These are phyloP conservation scores for Pardosa pseudoannulata DNA, from an alignment of 2,888 invertebrate genomes.

Conservation along the genomic window DNA sequence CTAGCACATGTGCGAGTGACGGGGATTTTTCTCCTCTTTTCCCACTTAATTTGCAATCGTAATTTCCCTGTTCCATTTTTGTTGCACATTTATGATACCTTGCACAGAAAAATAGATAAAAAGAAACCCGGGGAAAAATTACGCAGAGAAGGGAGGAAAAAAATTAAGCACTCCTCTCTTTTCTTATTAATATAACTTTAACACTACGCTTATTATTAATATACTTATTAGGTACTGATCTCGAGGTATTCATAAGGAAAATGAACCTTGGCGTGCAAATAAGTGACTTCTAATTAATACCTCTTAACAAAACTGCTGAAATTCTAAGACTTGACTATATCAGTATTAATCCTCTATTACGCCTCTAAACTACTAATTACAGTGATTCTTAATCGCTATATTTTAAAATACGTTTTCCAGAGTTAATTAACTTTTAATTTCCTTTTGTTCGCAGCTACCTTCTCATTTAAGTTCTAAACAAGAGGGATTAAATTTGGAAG, in stretches of 20 bases:
- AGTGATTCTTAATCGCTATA: too few relatives aligned
- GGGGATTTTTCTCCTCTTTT: constrained; percentile 42
- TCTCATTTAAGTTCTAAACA: too few relatives aligned
- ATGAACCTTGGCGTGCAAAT: background rate
- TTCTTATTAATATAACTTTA: background rate
- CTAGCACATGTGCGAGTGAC: constrained; percentile 57
- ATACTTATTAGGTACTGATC: background rate
- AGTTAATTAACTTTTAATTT: too few relatives aligned
- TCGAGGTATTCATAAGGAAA: background rate
- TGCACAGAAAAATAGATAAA: constrained; percentile 23
- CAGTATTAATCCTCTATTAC: background rate
- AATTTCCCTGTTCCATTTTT: constrained; percentile 64
- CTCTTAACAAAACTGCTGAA: background rate
- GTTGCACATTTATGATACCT: constrained; percentile 37
- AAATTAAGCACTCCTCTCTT: background rate
- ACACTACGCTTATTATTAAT: background rate
- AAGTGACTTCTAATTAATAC: background rate
- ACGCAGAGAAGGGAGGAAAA: background rate
- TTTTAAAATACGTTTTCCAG: too few relatives aligned
- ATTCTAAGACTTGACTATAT: background rate
- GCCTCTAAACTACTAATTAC: background rate
- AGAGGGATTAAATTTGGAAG: too few relatives aligned
- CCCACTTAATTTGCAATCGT: constrained; percentile 65
- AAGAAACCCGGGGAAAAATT: constrained; percentile 1
- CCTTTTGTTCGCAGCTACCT: too few relatives aligned